Conservation (phyloP, 2,888 invertebrate genomes). For the Drosophila trichaetosa region DNA sequence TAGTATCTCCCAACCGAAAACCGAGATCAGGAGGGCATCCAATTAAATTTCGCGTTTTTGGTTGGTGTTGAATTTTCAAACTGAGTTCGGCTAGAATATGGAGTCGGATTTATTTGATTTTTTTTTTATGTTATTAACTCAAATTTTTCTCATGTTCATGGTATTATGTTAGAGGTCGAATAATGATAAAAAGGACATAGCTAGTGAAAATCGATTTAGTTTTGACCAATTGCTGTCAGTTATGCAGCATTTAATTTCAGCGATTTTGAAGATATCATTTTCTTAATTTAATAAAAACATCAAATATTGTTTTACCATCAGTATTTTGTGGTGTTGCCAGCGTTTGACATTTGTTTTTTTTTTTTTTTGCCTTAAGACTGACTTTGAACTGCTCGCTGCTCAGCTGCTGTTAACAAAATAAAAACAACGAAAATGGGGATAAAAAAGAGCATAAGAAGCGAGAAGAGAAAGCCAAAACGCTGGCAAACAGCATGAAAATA, state of each 20-base stretch:
- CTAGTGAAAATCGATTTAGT: background rate
- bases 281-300: background rate
- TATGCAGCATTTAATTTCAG: background rate
- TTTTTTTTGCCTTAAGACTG: slow-evolving; percentile 32
- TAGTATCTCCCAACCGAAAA: background rate
- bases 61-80: background rate
- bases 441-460: background rate
- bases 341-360: slow-evolving; percentile 14
- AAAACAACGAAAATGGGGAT: background rate
- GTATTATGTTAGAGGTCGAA: background rate
- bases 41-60: background rate
- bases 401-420: slow-evolving; percentile 10
- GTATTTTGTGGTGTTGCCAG: background rate
- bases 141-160: background rate
- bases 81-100: background rate
- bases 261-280: background rate
- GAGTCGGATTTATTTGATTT: background rate
- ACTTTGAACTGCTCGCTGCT: slow-evolving; percentile 28
- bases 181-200: background rate
- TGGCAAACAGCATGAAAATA: slow-evolving; percentile 30
- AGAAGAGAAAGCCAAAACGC: slow-evolving; percentile 22
- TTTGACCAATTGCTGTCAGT: background rate
- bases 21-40: background rate
- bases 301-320: background rate
- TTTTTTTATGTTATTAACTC: background rate